Percentiles rank a stretch among this genome's conserved stretches.
phyloP scores from a whole-genome alignment of 2,888 invertebrate genomes.

The Aethes cnicana region DNA sequence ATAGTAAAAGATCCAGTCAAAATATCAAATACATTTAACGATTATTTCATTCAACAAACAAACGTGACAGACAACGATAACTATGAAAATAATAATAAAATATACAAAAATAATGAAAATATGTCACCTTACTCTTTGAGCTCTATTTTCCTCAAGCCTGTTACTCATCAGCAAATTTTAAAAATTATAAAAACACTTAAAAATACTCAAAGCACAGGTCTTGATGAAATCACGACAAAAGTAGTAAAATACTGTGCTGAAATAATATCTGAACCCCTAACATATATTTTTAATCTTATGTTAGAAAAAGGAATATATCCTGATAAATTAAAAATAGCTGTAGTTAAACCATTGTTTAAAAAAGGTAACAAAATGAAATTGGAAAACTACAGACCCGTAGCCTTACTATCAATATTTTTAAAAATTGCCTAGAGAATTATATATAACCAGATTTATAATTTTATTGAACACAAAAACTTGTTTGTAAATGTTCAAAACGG shows the following conservation, averaged over 20 bases:
- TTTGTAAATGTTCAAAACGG: conserved; percentile 22
- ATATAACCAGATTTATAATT: conserved; percentile 1
- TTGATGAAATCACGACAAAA: neutral
- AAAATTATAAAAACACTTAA: neutral
- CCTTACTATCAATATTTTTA: conserved; percentile 10
- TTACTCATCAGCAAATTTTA: neutral
- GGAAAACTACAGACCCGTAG: conserved; percentile 6
- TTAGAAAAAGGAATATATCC: no score
- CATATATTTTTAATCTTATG: neutral
- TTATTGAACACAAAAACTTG: conserved; percentile 5
- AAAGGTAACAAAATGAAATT: neutral
- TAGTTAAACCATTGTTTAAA: conserved; percentile 7
- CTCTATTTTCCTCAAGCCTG: neutral
- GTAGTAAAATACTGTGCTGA: neutral
- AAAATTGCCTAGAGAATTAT: conserved; percentile 28
- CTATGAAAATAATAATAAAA: neutral
- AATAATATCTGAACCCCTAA: neutral
- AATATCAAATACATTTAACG: neutral
- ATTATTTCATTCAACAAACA: neutral
- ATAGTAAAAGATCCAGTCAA: neutral
- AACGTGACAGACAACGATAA: no score
- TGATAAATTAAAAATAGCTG: no score
- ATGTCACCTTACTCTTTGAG: neutral
- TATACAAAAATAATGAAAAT: no score
- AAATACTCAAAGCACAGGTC: neutral